phyloP scores from a whole-genome alignment of 1,140 invertebrate genomes.

The Galleria mellonella region DNA sequence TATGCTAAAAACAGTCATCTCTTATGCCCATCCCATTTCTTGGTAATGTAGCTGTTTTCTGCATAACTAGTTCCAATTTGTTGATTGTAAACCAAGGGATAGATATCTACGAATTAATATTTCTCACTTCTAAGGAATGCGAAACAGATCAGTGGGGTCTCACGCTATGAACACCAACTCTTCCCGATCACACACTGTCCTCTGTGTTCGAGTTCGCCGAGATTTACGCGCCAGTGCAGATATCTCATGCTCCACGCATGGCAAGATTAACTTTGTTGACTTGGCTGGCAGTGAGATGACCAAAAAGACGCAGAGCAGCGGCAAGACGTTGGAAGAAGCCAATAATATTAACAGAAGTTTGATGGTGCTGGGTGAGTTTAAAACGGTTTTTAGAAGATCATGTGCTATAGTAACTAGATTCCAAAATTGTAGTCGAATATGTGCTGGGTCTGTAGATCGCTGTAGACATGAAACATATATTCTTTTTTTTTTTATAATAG shows the following conservation, averaged over 20 bases:
- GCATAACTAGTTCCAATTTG: too few relatives aligned
- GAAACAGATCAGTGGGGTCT: constrained; percentile 87
- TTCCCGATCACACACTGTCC: constrained; percentile 95
- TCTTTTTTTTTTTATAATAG: constrained; percentile 7
- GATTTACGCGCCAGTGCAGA: constrained; percentile 88
- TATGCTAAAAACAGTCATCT: too few relatives aligned
- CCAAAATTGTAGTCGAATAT: too few relatives aligned
- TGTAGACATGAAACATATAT: not conserved
- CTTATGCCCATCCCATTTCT: too few relatives aligned
- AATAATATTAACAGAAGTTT: constrained; percentile 97
- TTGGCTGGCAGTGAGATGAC: constrained; percentile 96
- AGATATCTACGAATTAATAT: not conserved
- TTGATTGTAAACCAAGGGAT: too few relatives aligned
- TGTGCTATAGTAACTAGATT: too few relatives aligned
- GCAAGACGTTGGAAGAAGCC: constrained; percentile 93
- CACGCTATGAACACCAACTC: constrained; percentile 98
- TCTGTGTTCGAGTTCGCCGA: constrained; percentile 90
- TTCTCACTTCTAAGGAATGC: constrained; percentile 77
- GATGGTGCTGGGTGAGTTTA: constrained; percentile 88
- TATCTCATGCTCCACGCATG: constrained; percentile 89
- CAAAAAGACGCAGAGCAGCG: constrained; percentile 93
- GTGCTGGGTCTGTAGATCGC: too few relatives aligned
- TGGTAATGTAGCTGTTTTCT: too few relatives aligned
- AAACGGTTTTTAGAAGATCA: too few relatives aligned
- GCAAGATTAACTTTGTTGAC: constrained; percentile 97